Conservation (phyloP, 2,888 invertebrate species). For the Leptothorax acervorum region DNA sequence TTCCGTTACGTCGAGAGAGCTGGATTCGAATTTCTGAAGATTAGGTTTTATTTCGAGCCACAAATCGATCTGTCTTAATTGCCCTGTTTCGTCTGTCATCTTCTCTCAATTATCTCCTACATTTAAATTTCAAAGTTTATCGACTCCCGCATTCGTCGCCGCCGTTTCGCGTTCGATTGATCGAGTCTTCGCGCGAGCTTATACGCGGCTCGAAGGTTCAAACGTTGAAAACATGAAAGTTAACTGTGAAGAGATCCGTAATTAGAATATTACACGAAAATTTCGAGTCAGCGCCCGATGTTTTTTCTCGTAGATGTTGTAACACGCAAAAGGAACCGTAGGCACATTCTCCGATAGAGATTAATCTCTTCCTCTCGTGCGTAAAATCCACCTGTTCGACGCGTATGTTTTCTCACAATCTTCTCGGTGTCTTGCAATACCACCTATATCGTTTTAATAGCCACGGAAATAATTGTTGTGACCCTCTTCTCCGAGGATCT, state of each 20-base stretch:
- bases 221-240: conserved; percentile 44
- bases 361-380: conserved; percentile 48
- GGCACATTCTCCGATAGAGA: conserved; percentile 47
- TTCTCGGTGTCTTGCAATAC: conserved; percentile 43
- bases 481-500: not conserved
- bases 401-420: conserved; percentile 45
- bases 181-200: conserved; percentile 39
- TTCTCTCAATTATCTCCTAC: not conserved
- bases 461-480: conserved; percentile 21
- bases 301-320: conserved; percentile 60
- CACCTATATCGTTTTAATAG: conserved; percentile 17
- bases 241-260: conserved; percentile 41
- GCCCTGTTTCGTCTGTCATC: too few species aligned
- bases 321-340: conserved; percentile 29
- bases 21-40: not conserved
- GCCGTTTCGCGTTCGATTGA: not conserved
- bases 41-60: not conserved
- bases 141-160: not conserved
- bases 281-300: conserved; percentile 62
- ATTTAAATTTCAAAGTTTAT: conserved; percentile 15
- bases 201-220: conserved; percentile 57
- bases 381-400: conserved; percentile 30
- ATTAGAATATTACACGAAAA: conserved; percentile 54
- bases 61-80: conserved; percentile 1
- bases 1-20: not conserved